Base-by-base conservation (phyloP, 1,140 invertebrate species). In the Marisa cornuarietis region DNA sequence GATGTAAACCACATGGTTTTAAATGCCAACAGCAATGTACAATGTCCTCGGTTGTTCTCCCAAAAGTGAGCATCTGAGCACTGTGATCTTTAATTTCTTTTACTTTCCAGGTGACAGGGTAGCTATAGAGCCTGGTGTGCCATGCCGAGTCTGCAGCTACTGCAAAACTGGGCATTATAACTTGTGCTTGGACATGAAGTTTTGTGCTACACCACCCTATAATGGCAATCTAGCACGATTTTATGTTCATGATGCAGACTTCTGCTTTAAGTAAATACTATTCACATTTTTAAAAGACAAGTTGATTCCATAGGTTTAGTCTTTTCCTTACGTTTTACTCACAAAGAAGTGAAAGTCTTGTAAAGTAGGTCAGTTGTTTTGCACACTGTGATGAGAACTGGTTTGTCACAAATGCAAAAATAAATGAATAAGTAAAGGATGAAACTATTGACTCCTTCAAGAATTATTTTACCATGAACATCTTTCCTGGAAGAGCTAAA, bases 151-250 rank as follows among this genome's bases (percentile, higher is more conserved):
- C 42, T 99, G 98, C 89, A 91, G 93, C 22, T 95, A 93, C 88
- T 99, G 98, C 90, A 97, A 97, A 91, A 92, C 90, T 51, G 98
- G 97, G 26, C 92, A 93, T 71, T 99, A 99, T 91, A 97, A 99
- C 91, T 92, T 99, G 22, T 99, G 98, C 85, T 92, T 92, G 0
- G 95, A 96, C 62, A 95, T 99, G 85, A 87, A 93, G 65, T 99
- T 98, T 91, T 97, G 95, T 91, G 97, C 97, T 20, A 98, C 97
- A 1, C 97, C 97, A 4, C 97, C 89, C 31, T 68, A 93, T 71
- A 93, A 99, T 92, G 97, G 97, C 79, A 98, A 95, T 89, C 92
- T 99, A 10, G 93, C 87, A 22, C 81, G 95, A 84, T 98, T 94
- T 89, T 98, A 97, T 90, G 94, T 94, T 68, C 97, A 98, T 87